phyloP scores from a whole-genome alignment of 2,797 vertebrate genomes.

The Tympanoctomys barrerae region DNA sequence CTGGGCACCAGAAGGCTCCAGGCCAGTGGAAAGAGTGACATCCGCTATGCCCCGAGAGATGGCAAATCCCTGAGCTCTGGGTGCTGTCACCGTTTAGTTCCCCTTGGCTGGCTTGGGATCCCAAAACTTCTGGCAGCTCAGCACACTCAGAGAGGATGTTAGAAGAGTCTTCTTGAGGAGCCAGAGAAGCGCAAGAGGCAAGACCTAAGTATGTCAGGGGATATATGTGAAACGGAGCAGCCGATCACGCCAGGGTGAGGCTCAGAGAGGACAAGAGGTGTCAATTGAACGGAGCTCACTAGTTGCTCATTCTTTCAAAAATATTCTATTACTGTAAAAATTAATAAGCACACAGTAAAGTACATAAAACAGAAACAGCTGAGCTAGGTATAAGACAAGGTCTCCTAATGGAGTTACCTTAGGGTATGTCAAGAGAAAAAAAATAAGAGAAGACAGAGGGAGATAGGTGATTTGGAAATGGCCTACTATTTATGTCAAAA shows the following conservation, averaged over 20 bases:
- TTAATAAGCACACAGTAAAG: background rate
- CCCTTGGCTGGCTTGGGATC: background rate
- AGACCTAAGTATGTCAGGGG: background rate
- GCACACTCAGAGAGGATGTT: background rate
- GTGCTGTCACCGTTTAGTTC: background rate
- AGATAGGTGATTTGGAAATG: constrained; percentile 10
- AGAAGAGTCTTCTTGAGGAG: background rate
- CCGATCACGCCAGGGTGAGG: background rate
- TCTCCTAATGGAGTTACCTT: background rate
- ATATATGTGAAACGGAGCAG: background rate
- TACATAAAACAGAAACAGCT: background rate
- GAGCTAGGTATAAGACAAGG: background rate
- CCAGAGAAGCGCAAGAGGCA: background rate
- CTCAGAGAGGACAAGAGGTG: background rate
- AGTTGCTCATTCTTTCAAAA: background rate
- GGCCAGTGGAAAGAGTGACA: background rate
- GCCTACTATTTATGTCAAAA: background rate
- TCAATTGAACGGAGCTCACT: background rate
- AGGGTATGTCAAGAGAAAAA: background rate
- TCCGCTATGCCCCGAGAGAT: rapidly evolving
- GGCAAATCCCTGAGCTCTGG: rapidly evolving
- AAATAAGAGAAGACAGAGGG: too few species aligned
- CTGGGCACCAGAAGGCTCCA: too few species aligned
- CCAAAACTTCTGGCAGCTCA: background rate
- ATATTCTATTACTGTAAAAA: background rate